Evolutionary conservation across 2,888 invertebrate genomes (phyloP), one percentile per base, ranked within the genome.

Genomic region (Leptinotarsa tumamoca): DNA sequence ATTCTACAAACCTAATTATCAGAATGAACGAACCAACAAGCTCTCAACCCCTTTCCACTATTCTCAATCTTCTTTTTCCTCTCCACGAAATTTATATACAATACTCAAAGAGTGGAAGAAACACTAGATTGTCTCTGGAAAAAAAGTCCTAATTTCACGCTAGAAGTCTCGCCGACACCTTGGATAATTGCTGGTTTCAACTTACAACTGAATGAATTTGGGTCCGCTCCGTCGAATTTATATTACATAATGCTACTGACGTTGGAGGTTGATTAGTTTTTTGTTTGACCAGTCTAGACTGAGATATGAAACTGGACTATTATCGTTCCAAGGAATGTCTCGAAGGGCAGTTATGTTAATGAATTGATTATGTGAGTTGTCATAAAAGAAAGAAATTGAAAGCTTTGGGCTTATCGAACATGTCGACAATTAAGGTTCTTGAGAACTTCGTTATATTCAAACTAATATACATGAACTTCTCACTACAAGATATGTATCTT

Each of bases 181-280:
- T 58, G 58, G 58, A 23, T 58, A 23, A 58, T 58, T 58, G 58
- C 23, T 23, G 27, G 58, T 58, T 58, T 58, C 17, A 14, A 58
- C 4, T 58, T 14, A 23, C 58, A 23, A 15, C 4, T 58, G 23
- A 58, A 58, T 58, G 15, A 58, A 23, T 23, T 23, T 15, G 21
- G 58, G 58, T 58, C 58, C 5, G 58, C 23, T 58, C 14, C 58
- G 23, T 15, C 58, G 21, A 21, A 58, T 15, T 15, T 4, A 23
- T 23, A 15, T 58, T 21, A 58, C 21, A 14, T 21, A 58, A 14
- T 58, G 14, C 18, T 17, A 15, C 23, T 58, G 58, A 14, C 23
- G 27, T 23, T 23, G 58, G 27, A 15, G 14, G 18, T 23, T 58
- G 58, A 58, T 58, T 21, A 23, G 21, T 58, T 58, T 23, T 58